Evolutionary conservation across 2,888 invertebrate species (phyloP).

Genomic region (Aphidius colemani): DNA sequence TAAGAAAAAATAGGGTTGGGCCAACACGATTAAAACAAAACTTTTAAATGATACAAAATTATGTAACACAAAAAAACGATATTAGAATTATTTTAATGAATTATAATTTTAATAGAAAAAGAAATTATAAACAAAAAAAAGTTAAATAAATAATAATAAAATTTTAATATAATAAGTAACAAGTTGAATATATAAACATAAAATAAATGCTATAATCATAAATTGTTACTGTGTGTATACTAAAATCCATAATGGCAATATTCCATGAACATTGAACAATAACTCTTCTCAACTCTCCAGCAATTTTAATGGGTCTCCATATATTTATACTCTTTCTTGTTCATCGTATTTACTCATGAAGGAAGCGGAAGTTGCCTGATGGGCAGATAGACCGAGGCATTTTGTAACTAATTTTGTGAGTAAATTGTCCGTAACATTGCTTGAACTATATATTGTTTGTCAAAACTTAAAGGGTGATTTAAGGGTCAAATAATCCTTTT

Average conservation of each 20-base stretch:
- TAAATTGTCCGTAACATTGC: slow-evolving; percentile 61
- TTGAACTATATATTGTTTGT: slow-evolving; percentile 39
- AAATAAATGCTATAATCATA: slow-evolving; percentile 12
- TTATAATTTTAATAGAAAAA: not conserved
- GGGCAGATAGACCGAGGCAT: slow-evolving; percentile 58
- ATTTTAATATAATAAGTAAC: not conserved
- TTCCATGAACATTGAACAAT: slow-evolving; percentile 58
- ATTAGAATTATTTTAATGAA: not conserved
- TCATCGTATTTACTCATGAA: slow-evolving; percentile 56
- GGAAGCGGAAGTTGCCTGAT: slow-evolving; percentile 60
- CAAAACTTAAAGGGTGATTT: too few relatives aligned
- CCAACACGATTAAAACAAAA: not conserved
- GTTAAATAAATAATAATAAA: too few relatives aligned
- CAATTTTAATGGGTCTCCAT: slow-evolving; percentile 51
- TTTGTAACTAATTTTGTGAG: slow-evolving; percentile 60
- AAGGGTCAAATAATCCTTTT: too few relatives aligned
- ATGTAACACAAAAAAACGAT: not conserved
- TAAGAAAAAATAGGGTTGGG: not conserved
- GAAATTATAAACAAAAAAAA: not conserved
- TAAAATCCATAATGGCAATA: slow-evolving; percentile 53
- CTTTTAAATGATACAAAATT: slow-evolving; percentile 5
- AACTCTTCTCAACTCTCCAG: slow-evolving; percentile 58
- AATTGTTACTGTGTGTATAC: slow-evolving; percentile 35
- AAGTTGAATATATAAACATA: slow-evolving; percentile 1
- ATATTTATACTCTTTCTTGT: slow-evolving; percentile 27